A percentile compares a stretch with the other conserved stretches of the same genome.
phyloP scores from a whole-genome alignment of 2,113 vertebrate species.

The Scophthalmus maximus region DNA sequence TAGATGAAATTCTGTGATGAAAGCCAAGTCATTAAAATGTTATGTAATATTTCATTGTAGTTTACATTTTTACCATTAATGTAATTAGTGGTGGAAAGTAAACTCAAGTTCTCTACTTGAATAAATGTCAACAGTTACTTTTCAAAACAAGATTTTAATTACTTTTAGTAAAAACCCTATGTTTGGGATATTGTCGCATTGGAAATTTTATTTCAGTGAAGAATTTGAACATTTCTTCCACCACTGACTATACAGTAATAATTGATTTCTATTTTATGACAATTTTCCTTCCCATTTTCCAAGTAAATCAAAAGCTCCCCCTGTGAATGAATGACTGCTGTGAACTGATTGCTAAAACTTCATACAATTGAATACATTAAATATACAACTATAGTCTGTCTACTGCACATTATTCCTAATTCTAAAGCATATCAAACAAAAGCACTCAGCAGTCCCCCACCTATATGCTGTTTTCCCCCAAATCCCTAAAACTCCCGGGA shows the following conservation, averaged over 20 bases:
- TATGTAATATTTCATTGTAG: neutral
- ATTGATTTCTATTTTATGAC: no score
- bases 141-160: neutral
- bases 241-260: neutral
- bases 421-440: constrained; percentile 19
- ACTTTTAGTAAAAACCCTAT: neutral
- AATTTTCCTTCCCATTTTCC: neutral
- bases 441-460: no score
- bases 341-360: no score
- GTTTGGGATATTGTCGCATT: no score
- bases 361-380: no score
- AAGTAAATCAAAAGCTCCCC: no score
- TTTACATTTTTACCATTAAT: neutral
- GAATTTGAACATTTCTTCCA: neutral
- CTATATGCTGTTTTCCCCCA: no score
- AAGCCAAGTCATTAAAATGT: neutral
- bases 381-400: no score
- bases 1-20: neutral
- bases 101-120: no score
- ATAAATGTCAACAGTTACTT: no score
- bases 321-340: no score
- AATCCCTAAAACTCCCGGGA: no score
- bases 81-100: neutral
- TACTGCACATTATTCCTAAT: constrained; percentile 31
- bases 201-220: neutral